Evolutionary conservation across 2,113 vertebrate genomes (phyloP).

Genomic region (Vombatus ursinus): DNA sequence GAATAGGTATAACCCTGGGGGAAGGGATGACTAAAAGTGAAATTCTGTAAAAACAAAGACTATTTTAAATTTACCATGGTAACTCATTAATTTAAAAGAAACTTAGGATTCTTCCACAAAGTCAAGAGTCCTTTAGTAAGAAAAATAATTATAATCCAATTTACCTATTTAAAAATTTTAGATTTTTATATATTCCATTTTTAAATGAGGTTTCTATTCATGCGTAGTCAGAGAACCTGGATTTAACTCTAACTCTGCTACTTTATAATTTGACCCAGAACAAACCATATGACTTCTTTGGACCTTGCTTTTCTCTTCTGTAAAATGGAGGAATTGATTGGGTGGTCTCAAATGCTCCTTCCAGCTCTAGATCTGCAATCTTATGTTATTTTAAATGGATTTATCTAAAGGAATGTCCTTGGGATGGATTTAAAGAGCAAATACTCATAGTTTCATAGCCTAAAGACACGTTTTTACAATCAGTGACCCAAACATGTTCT

Average conservation of each 20-base stretch:
- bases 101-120: not conserved
- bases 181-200: not conserved
- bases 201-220: not conserved
- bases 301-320: not conserved
- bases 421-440: not conserved
- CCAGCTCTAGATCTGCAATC: not conserved
- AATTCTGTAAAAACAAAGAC: not conserved
- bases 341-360: not conserved
- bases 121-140: not conserved
- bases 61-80: not conserved
- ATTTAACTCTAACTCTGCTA: not conserved
- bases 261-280: not conserved
- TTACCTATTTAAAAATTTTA: not conserved
- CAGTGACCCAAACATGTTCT: not conserved
- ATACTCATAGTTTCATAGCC: not conserved
- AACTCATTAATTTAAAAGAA: not conserved
- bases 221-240: not conserved
- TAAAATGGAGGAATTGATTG: not conserved
- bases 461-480: not conserved
- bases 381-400: not conserved
- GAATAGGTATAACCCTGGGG: not conserved
- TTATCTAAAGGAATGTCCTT: not conserved
- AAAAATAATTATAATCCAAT: not conserved
- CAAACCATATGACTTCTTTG: not conserved
- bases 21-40: not conserved